Conservation (phyloP, 1,140 invertebrate genomes). For the Drosophila grimshawi region DNA sequence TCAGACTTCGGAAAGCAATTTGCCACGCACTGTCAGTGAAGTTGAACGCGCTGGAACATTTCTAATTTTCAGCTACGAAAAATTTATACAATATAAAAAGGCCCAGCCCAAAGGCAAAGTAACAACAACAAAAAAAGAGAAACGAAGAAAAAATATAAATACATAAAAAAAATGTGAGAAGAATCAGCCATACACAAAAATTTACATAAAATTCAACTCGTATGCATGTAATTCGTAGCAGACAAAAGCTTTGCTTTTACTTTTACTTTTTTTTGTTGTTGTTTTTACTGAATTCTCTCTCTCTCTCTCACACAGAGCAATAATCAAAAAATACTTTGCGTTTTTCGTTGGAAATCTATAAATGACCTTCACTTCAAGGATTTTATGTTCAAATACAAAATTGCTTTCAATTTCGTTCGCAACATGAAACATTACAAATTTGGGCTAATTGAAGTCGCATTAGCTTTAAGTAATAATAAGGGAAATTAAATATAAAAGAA, state of each 20-base stretch:
- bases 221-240: constrained; percentile 57
- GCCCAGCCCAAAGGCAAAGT: constrained; percentile 45
- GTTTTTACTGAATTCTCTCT: background rate
- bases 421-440: too few relatives aligned
- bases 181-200: constrained; percentile 41
- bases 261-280: constrained; percentile 6
- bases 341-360: background rate
- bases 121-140: constrained; percentile 46
- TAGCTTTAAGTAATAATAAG: too few relatives aligned
- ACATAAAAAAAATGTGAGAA: constrained; percentile 20
- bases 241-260: constrained; percentile 64
- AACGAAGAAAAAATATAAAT: constrained; percentile 26
- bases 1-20: constrained; percentile 81
- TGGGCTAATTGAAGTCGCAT: too few relatives aligned
- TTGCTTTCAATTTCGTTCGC: background rate
- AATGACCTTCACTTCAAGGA: constrained; percentile 10
- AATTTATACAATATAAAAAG: constrained; percentile 76
- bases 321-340: constrained; percentile 31
- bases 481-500: background rate
- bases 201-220: constrained; percentile 58
- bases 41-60: constrained; percentile 80
- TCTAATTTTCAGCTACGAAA: constrained; percentile 82
- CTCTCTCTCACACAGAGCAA: background rate
- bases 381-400: constrained; percentile 5
- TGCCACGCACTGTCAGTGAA: constrained; percentile 82